Evolutionary conservation across 2,797 vertebrate genomes (phyloP), one percentile per base, ranked within the genome.

Genomic region (Denticeps clupeoides): DNA sequence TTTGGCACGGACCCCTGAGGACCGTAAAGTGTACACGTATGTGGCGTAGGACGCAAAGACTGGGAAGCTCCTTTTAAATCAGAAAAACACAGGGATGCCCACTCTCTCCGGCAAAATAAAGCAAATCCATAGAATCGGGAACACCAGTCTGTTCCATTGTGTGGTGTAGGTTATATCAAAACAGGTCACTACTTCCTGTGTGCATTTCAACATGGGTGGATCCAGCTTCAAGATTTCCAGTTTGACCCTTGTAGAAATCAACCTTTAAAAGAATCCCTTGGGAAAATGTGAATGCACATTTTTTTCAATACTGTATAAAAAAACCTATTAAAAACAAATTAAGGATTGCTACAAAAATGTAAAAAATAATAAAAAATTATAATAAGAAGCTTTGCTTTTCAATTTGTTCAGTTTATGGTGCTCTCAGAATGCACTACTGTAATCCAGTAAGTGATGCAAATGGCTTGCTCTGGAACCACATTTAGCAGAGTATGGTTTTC

Each of bases 11-110:
- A 97, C 91, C 64, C 89, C 92, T 56, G 93, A 98, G 72, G 93
- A 99, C 83, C 89, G 89, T 73, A 97, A 96, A 91, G 88, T 97
- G 63, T 97, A 99, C 85, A 97, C 90, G 72, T 99, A 97, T 45
- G 90, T 97, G 77, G 91, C 90, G 62, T 97, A 94, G 87, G 83
- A 73, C 85, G 85, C 88, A 93, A 93, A 90, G 86, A 93, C 88
- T 89, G 88, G 73, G 87, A 90, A 82, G 86, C 88, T 93, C 48
- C 86, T 88, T 93, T 90, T 91, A 87, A 88, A 86, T 42, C 51
- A 74, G 65, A 70, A 65, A 68, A 71, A 62, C 59, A 72, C 66
- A 72, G 73, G 77, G 70, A 79, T 67, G 60, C 63, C 58, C 60
- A 69, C 61, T 74, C 61, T 57, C 25, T 60, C 83, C 82, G 79